A percentile compares a stretch with the other conserved stretches of the same genome.
Evolutionary conservation across 2,888 invertebrate genomes (phyloP).

Genomic region (Scaptomyza flava): DNA sequence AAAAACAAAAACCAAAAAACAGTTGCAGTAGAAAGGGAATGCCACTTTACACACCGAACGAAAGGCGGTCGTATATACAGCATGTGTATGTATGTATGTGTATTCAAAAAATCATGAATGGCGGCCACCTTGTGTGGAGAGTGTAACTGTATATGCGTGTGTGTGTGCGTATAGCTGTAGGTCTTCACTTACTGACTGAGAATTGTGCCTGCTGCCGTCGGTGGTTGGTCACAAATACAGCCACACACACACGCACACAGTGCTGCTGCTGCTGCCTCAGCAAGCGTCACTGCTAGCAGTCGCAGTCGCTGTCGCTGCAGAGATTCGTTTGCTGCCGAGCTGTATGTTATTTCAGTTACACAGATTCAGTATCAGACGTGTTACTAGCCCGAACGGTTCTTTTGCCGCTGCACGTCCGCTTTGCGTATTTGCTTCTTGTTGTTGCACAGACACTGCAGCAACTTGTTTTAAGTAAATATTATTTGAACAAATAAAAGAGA

Average conservation of each 20-base stretch:
- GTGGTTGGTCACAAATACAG: slow-evolving; percentile 61
- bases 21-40: slow-evolving; percentile 31
- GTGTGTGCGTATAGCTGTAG: slow-evolving; percentile 59
- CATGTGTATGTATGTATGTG: slow-evolving; percentile 1
- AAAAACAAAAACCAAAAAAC: neutral
- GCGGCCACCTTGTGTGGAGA: slow-evolving; percentile 41
- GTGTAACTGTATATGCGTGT: slow-evolving; percentile 21
- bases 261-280: slow-evolving; percentile 9
- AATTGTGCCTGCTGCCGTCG: slow-evolving; percentile 57
- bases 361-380: slow-evolving; percentile 85
- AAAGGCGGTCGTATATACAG: slow-evolving; percentile 45
- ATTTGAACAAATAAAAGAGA: slow-evolving; percentile 66
- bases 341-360: slow-evolving; percentile 84
- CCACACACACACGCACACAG: slow-evolving; percentile 13
- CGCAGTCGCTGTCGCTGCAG: slow-evolving; percentile 44
- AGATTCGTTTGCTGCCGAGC: slow-evolving; percentile 66
- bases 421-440: slow-evolving; percentile 37
- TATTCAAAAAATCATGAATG: slow-evolving; percentile 70
- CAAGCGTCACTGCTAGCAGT: slow-evolving; percentile 13
- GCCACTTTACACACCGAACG: slow-evolving; percentile 44
- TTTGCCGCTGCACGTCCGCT: slow-evolving; percentile 62
- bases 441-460: slow-evolving; percentile 50
- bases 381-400: slow-evolving; percentile 83
- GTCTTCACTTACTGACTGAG: slow-evolving; percentile 81
- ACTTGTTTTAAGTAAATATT: slow-evolving; percentile 78